Evolutionary conservation across 1,140 invertebrate species (phyloP), one percentile per base, ranked within the genome.

Genomic region (Tigriopus japonicus): DNA sequence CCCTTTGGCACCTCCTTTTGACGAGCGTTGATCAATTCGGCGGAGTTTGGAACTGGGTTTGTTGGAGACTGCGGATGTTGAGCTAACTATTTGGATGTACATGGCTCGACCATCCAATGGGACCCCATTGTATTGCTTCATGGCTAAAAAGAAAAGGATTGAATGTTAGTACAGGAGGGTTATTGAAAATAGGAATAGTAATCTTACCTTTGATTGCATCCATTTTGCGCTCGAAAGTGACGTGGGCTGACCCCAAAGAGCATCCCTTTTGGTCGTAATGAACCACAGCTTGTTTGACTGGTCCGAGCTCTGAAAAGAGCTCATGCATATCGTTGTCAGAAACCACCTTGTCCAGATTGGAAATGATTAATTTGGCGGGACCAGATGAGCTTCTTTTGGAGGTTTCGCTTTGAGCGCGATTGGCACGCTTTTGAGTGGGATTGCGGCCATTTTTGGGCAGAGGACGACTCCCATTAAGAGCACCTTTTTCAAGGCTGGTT

Each of bases 201-300:
- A n/a, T n/a, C n/a, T n/a, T 54, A 54, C 52, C 52, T 72, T 91
- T 89, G 24, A 92, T 80, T 0, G 93, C 93, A 77, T 95, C 92
- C 64, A 81, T 77, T 69, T 82, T 78, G 68, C 89, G 78, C 69
- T 93, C 87, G 76, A 92, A 98, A 58, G 94, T 83, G 13, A 98
- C 90, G 79, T 97, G 91, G 60, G 93, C 94, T 65, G 90, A 94
- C 52, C 94, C 91, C 67, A 96, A 76, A 52, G 92, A 96, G 69
- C 93, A 78, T 40, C 93, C 94, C 51, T 91, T 95, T 73, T 87
- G 79, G 71, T 98, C 93, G 74, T 97, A 98, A 72, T 98, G 92
- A 60, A 98, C 89, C 62, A 88, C 83, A 35, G 92, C 91, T 73
- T 85, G 91, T 71, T 85, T 88, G 63, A 97, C 74, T 56, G 82